Evolutionary conservation across 2,113 vertebrate species (phyloP), one percentile per base, ranked within the genome.

Genomic region (Heliornis fulica): DNA sequence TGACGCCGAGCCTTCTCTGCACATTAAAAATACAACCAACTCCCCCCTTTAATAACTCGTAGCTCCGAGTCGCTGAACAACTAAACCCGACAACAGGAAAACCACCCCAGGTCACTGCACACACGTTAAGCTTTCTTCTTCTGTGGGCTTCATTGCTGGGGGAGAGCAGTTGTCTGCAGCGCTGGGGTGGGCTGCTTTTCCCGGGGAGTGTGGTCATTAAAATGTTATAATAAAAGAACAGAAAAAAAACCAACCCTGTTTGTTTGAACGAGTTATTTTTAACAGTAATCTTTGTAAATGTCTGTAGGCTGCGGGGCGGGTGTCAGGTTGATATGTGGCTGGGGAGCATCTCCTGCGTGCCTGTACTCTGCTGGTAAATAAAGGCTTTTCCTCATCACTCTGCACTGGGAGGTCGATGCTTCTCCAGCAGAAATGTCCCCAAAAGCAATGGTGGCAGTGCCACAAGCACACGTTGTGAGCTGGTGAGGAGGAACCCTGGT

Each of bases 401-500:
- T n/a, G 34, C 7, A 1, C 57, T 7, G 45, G 22, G n/a, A 40
- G 22, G 7, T 56, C 31, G 81, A 81, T 13, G 9, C 17, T 45
- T 63, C 43, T 38, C 51, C 1, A 1, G 36, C 41, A 45, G 60
- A 65, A 57, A 46, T 38, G 59, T 74, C 40, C 45, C 18, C 66
- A 15, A 13, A 60, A 51, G 70, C 20, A 43, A 5, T 34, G 12
- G 2, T 3, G 0, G 5, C 3, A 12, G 32, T 50, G 20, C 11
- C 38, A 7, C 0, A 6, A 76, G 43, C 10, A 60, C 7, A 1
- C 36, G 36, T 14, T 3, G 25, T 7, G 41, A 43, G 56, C 21
- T 57, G 18, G 38, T 45, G 46, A 32, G 19, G 87, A 15, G 26
- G 38, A 79, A 57, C 22, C 38, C 56, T 22, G 21, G 9, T 5